phyloP scores from a whole-genome alignment of 1,140 invertebrate genomes.

The Magallana angulata region DNA sequence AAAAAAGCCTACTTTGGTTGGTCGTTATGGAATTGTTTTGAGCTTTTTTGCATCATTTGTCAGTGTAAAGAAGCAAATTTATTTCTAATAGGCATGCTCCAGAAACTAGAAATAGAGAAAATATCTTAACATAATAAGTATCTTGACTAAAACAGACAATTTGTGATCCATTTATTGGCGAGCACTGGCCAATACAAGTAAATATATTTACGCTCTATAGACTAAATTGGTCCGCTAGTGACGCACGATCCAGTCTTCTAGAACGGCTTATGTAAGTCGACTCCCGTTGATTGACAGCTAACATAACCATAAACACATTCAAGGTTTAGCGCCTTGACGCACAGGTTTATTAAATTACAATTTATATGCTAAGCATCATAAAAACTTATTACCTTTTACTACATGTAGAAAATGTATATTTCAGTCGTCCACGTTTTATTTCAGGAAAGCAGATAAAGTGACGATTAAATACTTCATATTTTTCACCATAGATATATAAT shows the following conservation, averaged over 20 bases:
- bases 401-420: too few species aligned
- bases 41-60: too few species aligned
- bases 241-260: not conserved
- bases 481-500: not conserved
- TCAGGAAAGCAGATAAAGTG: too few species aligned
- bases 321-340: not conserved
- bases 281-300: not conserved
- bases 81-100: too few species aligned
- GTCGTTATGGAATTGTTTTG: too few species aligned
- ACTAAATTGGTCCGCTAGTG: not conserved
- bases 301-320: not conserved
- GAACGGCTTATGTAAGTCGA: not conserved
- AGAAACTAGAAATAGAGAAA: too few species aligned
- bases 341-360: not conserved
- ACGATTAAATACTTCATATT: too few species aligned
- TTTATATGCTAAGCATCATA: not conserved
- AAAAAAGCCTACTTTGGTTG: too few species aligned
- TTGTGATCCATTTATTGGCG: not conserved
- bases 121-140: too few species aligned
- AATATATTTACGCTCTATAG: not conserved
- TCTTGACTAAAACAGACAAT: not conserved
- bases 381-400: too few species aligned
- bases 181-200: not conserved
- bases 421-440: too few species aligned
- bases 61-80: too few species aligned